Evolutionary conservation across 2,797 vertebrate species (phyloP).

Genomic region (Bucorvus abyssinicus): DNA sequence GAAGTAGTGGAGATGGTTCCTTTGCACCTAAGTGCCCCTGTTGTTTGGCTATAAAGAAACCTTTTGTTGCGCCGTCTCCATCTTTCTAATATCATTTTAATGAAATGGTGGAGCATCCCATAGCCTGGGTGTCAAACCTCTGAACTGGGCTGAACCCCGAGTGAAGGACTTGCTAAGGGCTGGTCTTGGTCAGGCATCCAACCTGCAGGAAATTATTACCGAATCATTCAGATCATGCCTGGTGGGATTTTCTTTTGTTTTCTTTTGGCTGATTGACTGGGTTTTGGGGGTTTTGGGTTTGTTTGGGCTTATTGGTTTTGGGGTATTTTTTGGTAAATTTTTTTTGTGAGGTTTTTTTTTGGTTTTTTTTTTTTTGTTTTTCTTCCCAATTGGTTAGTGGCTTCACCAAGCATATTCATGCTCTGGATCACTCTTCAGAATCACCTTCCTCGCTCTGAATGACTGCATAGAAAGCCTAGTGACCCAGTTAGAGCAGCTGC

Average conservation of each 20-base stretch:
- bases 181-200: background rate
- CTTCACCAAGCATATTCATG: background rate
- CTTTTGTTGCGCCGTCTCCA: background rate
- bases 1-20: background rate
- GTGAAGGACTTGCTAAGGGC: background rate
- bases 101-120: background rate
- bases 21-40: background rate
- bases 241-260: background rate
- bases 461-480: background rate
- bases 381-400: background rate
- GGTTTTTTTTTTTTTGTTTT: no score
- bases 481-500: background rate
- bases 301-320: rapidly evolving
- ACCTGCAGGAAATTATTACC: background rate
- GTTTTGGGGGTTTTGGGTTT: background rate
- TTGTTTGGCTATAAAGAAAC: background rate
- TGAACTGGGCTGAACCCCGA: background rate
- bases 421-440: background rate
- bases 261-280: background rate
- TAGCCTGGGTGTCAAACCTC: background rate
- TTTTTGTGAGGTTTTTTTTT: background rate
- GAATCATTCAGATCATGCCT: background rate
- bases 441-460: background rate
- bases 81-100: background rate
- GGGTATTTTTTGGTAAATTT: no score